phyloP scores from a whole-genome alignment of 2,797 vertebrate species.

The Botia almorhae region DNA sequence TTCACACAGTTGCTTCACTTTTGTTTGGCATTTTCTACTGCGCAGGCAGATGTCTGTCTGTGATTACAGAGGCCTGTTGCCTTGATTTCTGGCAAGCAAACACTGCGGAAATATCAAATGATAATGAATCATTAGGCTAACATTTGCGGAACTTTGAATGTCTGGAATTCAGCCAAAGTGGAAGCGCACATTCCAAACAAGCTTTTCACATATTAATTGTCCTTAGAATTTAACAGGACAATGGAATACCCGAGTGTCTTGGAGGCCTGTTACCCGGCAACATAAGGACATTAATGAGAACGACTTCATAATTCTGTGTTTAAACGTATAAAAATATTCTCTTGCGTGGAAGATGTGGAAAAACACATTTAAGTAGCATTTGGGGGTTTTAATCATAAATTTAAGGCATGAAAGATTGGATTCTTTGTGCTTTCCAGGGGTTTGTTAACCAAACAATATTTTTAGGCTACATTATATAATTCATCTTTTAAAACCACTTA shows the following conservation, averaged over 20 bases:
- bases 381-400: neutral
- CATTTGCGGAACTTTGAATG: conserved; percentile 29
- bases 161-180: conserved; percentile 22
- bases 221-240: conserved; percentile 1
- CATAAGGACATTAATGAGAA: conserved; percentile 10
- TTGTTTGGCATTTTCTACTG: conserved; percentile 17
- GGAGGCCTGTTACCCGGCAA: conserved; percentile 10
- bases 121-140: conserved; percentile 41
- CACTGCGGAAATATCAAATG: conserved; percentile 32
- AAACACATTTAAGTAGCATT: conserved; percentile 15
- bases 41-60: conserved; percentile 38
- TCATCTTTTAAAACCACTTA: neutral
- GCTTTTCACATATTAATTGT: conserved; percentile 6
- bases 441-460: neutral
- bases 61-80: conserved; percentile 30
- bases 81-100: conserved; percentile 38
- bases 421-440: neutral
- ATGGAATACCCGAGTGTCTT: neutral
- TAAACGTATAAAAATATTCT: neutral
- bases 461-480: neutral
- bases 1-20: conserved; percentile 8
- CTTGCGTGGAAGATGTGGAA: neutral
- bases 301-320: neutral
- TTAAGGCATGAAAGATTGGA: neutral
- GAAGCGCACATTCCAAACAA: neutral